Evolutionary conservation across 2,797 vertebrate species (phyloP).

Genomic region (Pseudochirops cupreus): DNA sequence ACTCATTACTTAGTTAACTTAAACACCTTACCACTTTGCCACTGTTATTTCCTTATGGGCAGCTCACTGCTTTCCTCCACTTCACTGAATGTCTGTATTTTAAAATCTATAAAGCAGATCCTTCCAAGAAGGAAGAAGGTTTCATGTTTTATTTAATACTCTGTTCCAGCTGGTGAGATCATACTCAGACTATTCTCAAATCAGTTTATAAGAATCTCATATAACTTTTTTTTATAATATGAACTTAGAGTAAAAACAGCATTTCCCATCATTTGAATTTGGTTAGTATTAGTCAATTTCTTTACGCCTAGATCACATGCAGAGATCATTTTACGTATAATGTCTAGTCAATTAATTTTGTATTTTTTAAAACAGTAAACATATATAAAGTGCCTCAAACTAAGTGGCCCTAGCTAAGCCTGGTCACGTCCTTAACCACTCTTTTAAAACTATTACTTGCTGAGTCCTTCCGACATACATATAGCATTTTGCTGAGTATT

Average conservation of each 20-base stretch:
- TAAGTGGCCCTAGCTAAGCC: background rate
- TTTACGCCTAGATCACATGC: background rate
- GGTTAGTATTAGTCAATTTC: background rate
- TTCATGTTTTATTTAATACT: conserved; percentile 72
- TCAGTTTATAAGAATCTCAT: conserved; percentile 22
- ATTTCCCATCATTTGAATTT: conserved; percentile 61
- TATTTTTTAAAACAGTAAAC: conserved; percentile 20
- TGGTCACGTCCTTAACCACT: background rate
- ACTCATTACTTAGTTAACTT: background rate
- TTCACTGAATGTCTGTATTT: conserved; percentile 67
- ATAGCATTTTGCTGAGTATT: background rate
- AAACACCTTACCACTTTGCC: conserved; percentile 47
- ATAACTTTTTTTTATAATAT: conserved; percentile 44
- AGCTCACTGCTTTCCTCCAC: background rate
- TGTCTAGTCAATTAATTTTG: conserved; percentile 34
- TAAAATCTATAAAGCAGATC: conserved; percentile 73
- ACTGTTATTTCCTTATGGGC: conserved; percentile 62
- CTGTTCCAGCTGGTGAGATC: conserved; percentile 55
- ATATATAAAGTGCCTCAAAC: conserved; percentile 3
- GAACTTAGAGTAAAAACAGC: conserved; percentile 60
- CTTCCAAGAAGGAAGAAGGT: conserved; percentile 53
- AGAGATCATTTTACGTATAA: conserved; percentile 45
- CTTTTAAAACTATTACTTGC: background rate
- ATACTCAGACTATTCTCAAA: conserved; percentile 56
- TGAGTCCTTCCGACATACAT: background rate